Percentiles rank a stretch among this genome's conserved stretches.
Conservation (phyloP, 2,113 vertebrate species). For the Planiliza haematocheilus region DNA sequence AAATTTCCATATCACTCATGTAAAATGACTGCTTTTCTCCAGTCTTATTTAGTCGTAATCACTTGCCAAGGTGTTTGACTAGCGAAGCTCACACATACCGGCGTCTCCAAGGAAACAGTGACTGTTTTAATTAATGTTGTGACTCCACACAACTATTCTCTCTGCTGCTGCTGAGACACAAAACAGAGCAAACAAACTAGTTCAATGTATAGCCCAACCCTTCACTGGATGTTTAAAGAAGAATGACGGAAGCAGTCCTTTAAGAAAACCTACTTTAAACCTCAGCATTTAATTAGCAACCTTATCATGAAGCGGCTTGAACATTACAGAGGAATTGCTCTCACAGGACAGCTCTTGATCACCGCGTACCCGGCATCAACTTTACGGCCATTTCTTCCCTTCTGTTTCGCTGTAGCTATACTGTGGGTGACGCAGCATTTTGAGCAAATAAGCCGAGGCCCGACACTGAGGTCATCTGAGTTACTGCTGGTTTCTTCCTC, state of each 20-base stretch:
- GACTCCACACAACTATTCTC: not conserved
- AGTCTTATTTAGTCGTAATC: not conserved
- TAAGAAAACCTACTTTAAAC: constrained; percentile 1
- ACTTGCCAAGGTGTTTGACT: not conserved
- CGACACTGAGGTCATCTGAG: constrained; percentile 24
- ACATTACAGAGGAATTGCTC: constrained; percentile 44
- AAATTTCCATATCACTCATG: not conserved
- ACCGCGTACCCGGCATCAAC: constrained; percentile 11
- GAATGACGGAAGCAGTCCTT: not conserved
- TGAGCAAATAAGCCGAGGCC: not conserved
- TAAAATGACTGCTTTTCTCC: not conserved
- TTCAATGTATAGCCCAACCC: not conserved
- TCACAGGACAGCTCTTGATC: constrained; percentile 38
- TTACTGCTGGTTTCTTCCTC: constrained; percentile 13
- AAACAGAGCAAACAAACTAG: not conserved
- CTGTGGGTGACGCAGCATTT: constrained; percentile 28
- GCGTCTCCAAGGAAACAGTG: not conserved
- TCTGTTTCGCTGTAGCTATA: not conserved
- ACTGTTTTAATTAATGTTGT: not conserved
- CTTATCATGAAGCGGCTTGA: constrained; percentile 29
- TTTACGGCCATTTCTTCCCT: constrained; percentile 7
- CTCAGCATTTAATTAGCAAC: constrained; percentile 8
- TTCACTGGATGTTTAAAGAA: not conserved
- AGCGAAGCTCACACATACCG: not conserved
- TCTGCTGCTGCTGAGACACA: not conserved